Base-by-base conservation (phyloP, 1,140 invertebrate species). In the Homalodisca vitripennis region DNA sequence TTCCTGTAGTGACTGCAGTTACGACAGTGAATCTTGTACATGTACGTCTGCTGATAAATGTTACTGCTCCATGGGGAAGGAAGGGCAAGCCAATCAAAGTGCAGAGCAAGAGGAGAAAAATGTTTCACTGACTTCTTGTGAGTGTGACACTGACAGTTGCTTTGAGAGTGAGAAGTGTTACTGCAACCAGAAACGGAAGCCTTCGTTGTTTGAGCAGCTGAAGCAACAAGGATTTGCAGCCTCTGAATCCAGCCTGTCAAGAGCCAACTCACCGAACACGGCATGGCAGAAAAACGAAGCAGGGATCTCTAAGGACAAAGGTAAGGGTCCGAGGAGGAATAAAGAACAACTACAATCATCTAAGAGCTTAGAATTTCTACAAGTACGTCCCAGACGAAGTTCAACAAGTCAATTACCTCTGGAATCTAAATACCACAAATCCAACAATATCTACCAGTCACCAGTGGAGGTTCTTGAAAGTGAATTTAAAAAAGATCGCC, bases 111-210 rank as follows among this genome's bases (percentile, higher is more conserved):
- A 64, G 12, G n/a, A 53, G 29, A 69, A 69, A 22, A 41, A 64
- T 20, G 34, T 26, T 26, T 67, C 68, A 14, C 24, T 70, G 27
- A 67, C 57, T n/a, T 47, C 57, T 66, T 88, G 91, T 75, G 85
- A 86, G 1, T 94, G 92, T 77, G 92, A 94, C 75, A 92, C 92
- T 0, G 92, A 94, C 74, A 92, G 90, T 73, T 94, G 92, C 77
- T 86, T 90, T 0, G 92, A 93, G 68, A 92, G 90, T 76, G 93
- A 93, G 76, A 94, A 94, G 77, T 95, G 93, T 76, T 95, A 95
- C 76, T 95, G 93, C 78, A 62, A 65, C 27, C 60, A 72, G 41
- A 72, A 77, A 17, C 69, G 72, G 67, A 51, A 72, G 70, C 78
- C 81, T 32, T 77, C 79, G 3, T 80, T 84, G 60, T 74, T 84